A percentile compares a stretch with the other conserved stretches of the same genome.
Conservation (phyloP, 92 coral and sea anemone species). For the Anthopleura xanthogrammica region DNA sequence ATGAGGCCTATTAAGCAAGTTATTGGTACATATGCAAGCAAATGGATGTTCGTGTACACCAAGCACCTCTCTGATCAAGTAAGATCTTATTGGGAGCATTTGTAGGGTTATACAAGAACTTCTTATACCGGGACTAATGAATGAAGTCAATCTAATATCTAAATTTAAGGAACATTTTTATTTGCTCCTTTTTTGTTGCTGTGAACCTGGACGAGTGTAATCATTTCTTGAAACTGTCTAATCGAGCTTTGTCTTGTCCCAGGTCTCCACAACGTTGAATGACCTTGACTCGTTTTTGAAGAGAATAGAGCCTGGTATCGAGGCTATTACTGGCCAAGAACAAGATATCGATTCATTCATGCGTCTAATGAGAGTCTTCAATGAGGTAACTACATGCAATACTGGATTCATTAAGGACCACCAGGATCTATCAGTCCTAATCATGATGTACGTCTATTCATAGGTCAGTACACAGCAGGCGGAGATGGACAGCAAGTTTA, state of each 20-base stretch:
- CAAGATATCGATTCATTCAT: slow-evolving; percentile 92
- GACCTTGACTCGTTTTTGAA: slow-evolving; percentile 97
- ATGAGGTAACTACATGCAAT: slow-evolving; percentile 63
- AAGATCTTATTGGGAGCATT: background rate
- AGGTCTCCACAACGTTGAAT: slow-evolving; percentile 93
- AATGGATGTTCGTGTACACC: slow-evolving; percentile 99
- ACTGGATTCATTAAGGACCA: too few species aligned
- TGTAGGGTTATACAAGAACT: too few species aligned
- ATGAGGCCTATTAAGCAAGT: slow-evolving; percentile 97
- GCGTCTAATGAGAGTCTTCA: slow-evolving; percentile 97
- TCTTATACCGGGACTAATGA: too few species aligned
- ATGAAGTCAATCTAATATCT: too few species aligned
- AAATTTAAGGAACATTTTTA: background rate
- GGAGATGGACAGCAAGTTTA: slow-evolving; percentile 99
- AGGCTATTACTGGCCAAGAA: slow-evolving; percentile 97
- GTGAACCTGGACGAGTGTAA: too few species aligned
- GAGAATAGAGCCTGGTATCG: slow-evolving; percentile 99
- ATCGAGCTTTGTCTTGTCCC: background rate
- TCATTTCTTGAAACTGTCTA: background rate
- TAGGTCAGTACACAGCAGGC: slow-evolving; percentile 99
- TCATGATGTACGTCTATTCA: background rate
- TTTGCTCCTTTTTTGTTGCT: too few species aligned
- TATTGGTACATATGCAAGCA: slow-evolving; percentile 93
- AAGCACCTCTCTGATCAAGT: slow-evolving; percentile 98
- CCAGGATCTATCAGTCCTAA: background rate